These are phyloP conservation scores for Cryptocephalus moraei DNA, from an alignment of 2,888 invertebrate species.

Conservation along the genomic window DNA sequence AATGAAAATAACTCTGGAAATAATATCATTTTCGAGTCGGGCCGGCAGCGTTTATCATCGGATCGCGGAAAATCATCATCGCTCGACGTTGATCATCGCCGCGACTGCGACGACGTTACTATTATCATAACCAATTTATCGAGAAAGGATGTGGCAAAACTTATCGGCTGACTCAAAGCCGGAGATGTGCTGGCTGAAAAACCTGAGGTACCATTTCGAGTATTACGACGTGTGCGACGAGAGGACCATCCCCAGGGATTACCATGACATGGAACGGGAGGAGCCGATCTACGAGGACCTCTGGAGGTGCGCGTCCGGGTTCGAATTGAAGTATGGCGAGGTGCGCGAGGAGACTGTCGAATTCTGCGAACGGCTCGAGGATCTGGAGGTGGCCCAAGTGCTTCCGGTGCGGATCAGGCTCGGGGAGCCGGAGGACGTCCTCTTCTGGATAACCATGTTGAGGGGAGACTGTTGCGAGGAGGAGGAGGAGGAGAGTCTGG, in stretches of 20 bases:
- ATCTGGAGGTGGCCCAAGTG: constrained; percentile 16
- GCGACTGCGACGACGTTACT: too few species aligned
- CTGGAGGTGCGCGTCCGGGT: constrained; percentile 19
- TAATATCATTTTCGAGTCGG: constrained; percentile 2
- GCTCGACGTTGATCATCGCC: too few species aligned
- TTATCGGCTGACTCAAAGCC: background rate
- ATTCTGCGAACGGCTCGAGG: constrained; percentile 23
- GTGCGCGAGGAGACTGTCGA: constrained; percentile 24
- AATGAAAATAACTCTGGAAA: constrained; percentile 6
- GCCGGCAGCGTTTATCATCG: constrained; percentile 5
- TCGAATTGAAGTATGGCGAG: constrained; percentile 21
- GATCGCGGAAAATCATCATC: constrained; percentile 10
- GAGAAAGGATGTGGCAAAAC: constrained; percentile 16
- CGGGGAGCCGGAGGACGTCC: constrained; percentile 42
- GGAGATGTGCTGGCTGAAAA: constrained; percentile 24
- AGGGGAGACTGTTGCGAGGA: constrained; percentile 42
- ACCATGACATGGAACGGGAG: constrained; percentile 13
- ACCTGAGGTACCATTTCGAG: constrained; percentile 27
- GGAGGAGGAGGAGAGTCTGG: constrained; percentile 41
- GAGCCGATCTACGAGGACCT: constrained; percentile 19
- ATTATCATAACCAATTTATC: constrained; percentile 5
- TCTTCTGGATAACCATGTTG: constrained; percentile 45
- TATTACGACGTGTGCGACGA: constrained; percentile 27
- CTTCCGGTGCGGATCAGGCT: constrained; percentile 39
- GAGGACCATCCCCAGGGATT: constrained; percentile 4